phyloP scores from a whole-genome alignment of 2,797 vertebrate genomes.

The Podargus strigoides region DNA sequence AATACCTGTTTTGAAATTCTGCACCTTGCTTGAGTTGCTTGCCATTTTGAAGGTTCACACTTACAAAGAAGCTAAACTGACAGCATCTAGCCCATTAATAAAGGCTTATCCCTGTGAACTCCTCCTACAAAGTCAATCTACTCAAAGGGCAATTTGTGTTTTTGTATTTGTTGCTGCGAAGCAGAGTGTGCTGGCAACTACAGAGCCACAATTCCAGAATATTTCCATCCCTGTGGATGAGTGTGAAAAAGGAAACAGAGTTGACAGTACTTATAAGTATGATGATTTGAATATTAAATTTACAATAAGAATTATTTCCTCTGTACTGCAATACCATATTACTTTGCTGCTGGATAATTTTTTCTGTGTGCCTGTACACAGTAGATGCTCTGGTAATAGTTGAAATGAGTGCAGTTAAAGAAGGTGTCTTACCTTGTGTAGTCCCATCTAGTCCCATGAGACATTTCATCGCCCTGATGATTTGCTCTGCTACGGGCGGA shows the following conservation, averaged over 20 bases:
- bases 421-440: constrained; percentile 79
- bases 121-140: neutral
- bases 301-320: neutral
- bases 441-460: constrained; percentile 87
- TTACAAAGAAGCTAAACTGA: constrained; percentile 29
- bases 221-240: neutral
- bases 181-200: neutral
- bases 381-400: neutral
- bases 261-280: neutral
- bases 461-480: constrained; percentile 85
- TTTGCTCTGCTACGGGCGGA: constrained; percentile 82
- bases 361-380: neutral
- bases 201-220: neutral
- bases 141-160: neutral
- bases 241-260: neutral
- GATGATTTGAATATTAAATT: neutral
- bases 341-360: neutral
- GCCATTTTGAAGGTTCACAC: constrained; percentile 35
- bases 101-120: neutral
- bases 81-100: neutral
- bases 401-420: neutral
- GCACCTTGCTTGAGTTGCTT: neutral
- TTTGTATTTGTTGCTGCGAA: neutral
- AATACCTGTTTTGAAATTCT: neutral
- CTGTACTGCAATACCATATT: neutral